These are phyloP conservation scores for Alectoris magna DNA, from an alignment of 2,797 vertebrate genomes.

Conservation along the genomic window DNA sequence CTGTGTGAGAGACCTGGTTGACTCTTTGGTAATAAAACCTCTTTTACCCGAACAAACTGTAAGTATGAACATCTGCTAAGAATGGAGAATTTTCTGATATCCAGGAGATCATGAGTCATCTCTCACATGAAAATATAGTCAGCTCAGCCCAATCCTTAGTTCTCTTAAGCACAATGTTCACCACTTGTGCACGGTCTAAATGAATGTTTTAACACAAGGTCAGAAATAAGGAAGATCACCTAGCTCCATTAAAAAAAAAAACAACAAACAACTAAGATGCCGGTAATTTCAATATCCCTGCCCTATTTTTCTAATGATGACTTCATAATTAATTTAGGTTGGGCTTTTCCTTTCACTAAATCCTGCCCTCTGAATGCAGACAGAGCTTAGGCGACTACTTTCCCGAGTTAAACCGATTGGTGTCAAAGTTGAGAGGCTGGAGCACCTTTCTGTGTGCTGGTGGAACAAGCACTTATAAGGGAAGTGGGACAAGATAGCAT, in stretches of 20 bases:
- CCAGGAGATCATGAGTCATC: conserved; percentile 35
- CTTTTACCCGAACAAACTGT: conserved; percentile 31
- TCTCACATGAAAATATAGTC: conserved; percentile 65
- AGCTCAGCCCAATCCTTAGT: conserved; percentile 23
- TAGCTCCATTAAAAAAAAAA: not conserved
- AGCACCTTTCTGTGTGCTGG: fast-evolving
- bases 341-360: not conserved
- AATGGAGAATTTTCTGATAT: conserved; percentile 37
- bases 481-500: not conserved
- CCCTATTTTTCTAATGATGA: not conserved
- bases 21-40: conserved; percentile 39
- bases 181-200: not conserved
- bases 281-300: not conserved
- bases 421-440: not conserved
- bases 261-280: not conserved
- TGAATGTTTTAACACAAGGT: not conserved
- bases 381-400: not conserved
- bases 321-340: not conserved
- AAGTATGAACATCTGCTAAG: conserved; percentile 49
- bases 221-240: not conserved
- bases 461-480: not conserved
- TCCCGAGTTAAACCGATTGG: not conserved
- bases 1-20: not conserved
- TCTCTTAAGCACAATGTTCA: conserved; percentile 7
- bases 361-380: not conserved